Evolutionary conservation across 1,140 invertebrate genomes (phyloP).

Genomic region (Lasioglossum baleicum): DNA sequence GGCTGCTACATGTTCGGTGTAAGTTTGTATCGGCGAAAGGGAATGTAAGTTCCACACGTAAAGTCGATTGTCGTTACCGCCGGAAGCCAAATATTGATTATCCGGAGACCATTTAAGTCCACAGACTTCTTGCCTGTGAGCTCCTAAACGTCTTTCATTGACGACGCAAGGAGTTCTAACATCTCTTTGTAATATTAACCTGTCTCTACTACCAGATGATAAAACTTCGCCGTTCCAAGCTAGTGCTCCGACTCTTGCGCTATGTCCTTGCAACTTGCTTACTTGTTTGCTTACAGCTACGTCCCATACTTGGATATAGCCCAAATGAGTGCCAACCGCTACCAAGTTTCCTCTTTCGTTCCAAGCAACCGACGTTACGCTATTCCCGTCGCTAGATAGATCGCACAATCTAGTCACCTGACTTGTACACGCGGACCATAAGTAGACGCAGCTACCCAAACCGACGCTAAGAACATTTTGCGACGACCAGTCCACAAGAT

Average conservation of each 20-base stretch:
- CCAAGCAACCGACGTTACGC: slow-evolving; percentile 99
- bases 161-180: slow-evolving; percentile 91
- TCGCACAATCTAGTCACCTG: slow-evolving; percentile 99
- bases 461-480: slow-evolving; percentile 99
- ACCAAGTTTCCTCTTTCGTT: slow-evolving; percentile 97
- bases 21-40: slow-evolving; percentile 94
- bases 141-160: slow-evolving; percentile 89
- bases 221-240: slow-evolving; percentile 99
- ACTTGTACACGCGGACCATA: slow-evolving; percentile 99
- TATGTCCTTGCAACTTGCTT: slow-evolving; percentile 94
- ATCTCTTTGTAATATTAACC: slow-evolving; percentile 96
- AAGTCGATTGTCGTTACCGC: slow-evolving; percentile 99
- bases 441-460: slow-evolving; percentile 97
- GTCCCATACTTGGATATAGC: slow-evolving; percentile 98
- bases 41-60: slow-evolving; percentile 98
- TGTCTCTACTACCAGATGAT: slow-evolving; percentile 96
- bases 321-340: slow-evolving; percentile 98
- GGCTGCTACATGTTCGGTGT: slow-evolving; percentile 98
- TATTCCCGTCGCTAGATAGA: slow-evolving; percentile 94
- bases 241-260: slow-evolving; percentile 94
- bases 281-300: slow-evolving; percentile 96
- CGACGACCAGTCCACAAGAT: slow-evolving; percentile 99
- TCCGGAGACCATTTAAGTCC: slow-evolving; percentile 99
- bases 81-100: slow-evolving; percentile 98
- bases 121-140: slow-evolving; percentile 98